These are phyloP conservation scores for Athene cunicularia DNA, from an alignment of 2,113 vertebrate genomes.

Conservation along the genomic window DNA sequence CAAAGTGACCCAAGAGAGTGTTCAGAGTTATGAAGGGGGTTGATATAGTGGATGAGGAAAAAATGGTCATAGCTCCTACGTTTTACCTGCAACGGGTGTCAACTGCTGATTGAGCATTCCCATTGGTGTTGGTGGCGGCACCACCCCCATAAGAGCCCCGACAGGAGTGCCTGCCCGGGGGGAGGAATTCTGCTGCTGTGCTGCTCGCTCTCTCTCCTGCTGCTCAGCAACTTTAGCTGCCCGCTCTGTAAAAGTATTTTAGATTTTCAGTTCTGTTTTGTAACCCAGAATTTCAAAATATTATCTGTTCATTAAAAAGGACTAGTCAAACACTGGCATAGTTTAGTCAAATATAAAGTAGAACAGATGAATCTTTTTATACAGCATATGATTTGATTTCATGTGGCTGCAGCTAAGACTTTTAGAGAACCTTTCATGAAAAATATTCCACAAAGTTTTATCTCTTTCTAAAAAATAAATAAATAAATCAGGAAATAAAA, in stretches of 20 bases:
- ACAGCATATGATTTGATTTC: constrained; percentile 75
- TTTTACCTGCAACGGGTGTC: constrained; percentile 97
- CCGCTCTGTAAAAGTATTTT: constrained; percentile 92
- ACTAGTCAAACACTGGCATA: constrained; percentile 82
- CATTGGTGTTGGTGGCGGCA: constrained; percentile 96
- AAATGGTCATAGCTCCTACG: constrained; percentile 82
- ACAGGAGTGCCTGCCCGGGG: constrained; percentile 98
- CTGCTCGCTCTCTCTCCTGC: constrained; percentile 96
- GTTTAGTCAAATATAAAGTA: constrained; percentile 79
- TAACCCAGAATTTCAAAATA: constrained; percentile 84
- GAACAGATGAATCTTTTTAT: constrained; percentile 74
- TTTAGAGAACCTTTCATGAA: constrained; percentile 73
- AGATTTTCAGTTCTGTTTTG: constrained; percentile 86
- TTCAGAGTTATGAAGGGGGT: constrained; percentile 78
- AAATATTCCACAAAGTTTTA: constrained; percentile 75
- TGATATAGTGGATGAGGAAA: constrained; percentile 83
- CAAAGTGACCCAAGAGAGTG: constrained; percentile 71
- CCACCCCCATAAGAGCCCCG: constrained; percentile 96
- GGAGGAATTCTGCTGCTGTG: constrained; percentile 90
- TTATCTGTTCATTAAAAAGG: constrained; percentile 83
- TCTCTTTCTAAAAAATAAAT: not conserved
- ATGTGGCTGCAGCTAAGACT: constrained; percentile 73
- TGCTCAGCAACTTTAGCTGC: constrained; percentile 99
- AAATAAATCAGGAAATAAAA: constrained; percentile 20
- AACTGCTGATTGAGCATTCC: constrained; percentile 98